Conservation (phyloP, 2,113 vertebrate genomes). For the Bufo gargarizans region DNA sequence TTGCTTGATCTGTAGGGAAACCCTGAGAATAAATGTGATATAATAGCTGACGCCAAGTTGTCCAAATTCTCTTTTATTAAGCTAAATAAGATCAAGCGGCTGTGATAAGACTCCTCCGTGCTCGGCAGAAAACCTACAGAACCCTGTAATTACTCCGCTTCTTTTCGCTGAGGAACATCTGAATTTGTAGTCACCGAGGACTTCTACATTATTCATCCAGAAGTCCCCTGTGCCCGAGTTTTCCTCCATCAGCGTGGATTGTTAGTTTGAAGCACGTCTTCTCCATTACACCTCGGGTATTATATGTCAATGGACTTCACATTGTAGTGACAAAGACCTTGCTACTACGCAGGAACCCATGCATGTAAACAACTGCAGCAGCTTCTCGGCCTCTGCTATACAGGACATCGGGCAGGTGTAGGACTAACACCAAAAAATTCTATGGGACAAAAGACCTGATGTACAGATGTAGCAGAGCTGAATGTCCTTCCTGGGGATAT, state of each 20-base stretch:
- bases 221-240: constrained; percentile 27
- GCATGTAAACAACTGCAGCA: neutral
- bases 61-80: constrained; percentile 46
- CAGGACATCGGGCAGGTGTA: neutral
- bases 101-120: constrained; percentile 25
- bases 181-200: constrained; percentile 49
- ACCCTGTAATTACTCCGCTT: constrained; percentile 40
- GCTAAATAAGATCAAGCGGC: constrained; percentile 38
- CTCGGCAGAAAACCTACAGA: constrained; percentile 37
- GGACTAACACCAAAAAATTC: neutral
- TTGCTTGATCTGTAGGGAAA: neutral
- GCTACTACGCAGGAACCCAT: neutral
- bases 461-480: neutral
- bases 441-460: neutral
- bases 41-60: neutral
- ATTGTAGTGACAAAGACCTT: neutral
- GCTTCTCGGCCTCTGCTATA: neutral
- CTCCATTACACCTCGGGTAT: constrained; percentile 45
- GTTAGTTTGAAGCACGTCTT: constrained; percentile 50
- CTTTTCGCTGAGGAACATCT: constrained; percentile 48
- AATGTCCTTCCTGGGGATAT: neutral
- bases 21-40: constrained; percentile 9
- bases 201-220: constrained; percentile 50
- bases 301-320: constrained; percentile 39
- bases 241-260: constrained; percentile 48